Base-by-base conservation (phyloP, 2,113 vertebrate genomes). In the Rostratula benghalensis region DNA sequence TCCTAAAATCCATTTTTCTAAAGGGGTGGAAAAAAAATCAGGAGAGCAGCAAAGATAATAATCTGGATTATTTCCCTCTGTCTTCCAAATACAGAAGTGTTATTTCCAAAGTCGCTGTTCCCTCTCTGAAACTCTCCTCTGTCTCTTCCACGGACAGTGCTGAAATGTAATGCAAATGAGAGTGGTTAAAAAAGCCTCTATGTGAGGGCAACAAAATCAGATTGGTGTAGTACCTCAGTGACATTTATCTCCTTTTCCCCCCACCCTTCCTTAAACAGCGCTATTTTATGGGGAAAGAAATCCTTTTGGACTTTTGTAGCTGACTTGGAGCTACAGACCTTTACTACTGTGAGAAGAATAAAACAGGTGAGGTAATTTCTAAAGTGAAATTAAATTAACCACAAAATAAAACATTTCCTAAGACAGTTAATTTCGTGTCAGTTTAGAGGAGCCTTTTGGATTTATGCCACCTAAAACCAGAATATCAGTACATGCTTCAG, bases 161-260 rank as follows among this genome's bases (percentile, higher is more conserved):
- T 75, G 54, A 78, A 90, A 71, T 33, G 33, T 4, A 73, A 76
- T 69, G 54, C 67, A 73, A 56, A 95, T 59, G 28, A 9, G 11
- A 93, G 53, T 31, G 83, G 45, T 53, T 74, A 64, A 87, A 94
- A 94, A 83, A 63, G 27, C 7, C 23, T 59, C 53, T 71, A 70
- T 54, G 16, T 89, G 81, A 90, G 75, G 30, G 53, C 8, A 5
- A 57, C 61, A 85, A 48, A 87, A 81, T 46, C 65, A 95, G 95
- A 95, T 95, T 93, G 92, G 94, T 93, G 89, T 54, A 83, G 43
- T 43, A 80, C 85, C 39, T 59, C 11, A 3, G 87, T 97, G 96
- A 97, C 91, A 85, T 96, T 94, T 51, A 65, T 57, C 57, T 70
- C 73, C 43, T 88, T 67, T 76, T 11, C n/a, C 35, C 30, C 22